Evolutionary conservation across 2,888 invertebrate species (phyloP).

Genomic region (Zygaena filipendulae): DNA sequence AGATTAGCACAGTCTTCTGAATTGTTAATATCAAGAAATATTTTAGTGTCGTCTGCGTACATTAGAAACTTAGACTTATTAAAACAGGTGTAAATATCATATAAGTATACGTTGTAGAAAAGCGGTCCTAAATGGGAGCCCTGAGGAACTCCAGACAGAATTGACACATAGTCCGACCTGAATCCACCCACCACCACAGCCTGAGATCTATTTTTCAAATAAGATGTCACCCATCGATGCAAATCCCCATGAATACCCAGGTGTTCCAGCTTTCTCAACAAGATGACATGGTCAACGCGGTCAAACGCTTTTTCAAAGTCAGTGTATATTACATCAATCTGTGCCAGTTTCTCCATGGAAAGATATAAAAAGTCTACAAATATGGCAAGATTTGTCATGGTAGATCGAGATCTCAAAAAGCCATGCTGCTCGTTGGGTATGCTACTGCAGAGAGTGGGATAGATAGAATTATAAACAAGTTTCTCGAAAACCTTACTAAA

Average conservation of each 20-base stretch:
- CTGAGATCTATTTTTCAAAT: constrained; percentile 10
- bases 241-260: constrained; percentile 13
- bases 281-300: constrained; percentile 12
- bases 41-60: constrained; percentile 13
- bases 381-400: constrained; percentile 12
- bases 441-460: neutral
- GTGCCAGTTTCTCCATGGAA: constrained; percentile 11
- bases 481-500: constrained; percentile 8
- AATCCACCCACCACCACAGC: constrained; percentile 5
- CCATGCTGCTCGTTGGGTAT: constrained; percentile 9
- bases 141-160: constrained; percentile 17
- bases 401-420: constrained; percentile 13
- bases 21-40: constrained; percentile 4
- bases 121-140: constrained; percentile 18
- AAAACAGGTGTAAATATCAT: constrained; percentile 10
- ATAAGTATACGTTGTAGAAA: constrained; percentile 15
- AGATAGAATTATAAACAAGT: constrained; percentile 1
- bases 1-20: constrained; percentile 3
- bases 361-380: constrained; percentile 9
- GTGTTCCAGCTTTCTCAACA: constrained; percentile 8
- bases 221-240: constrained; percentile 11
- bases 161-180: constrained; percentile 7
- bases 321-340: constrained; percentile 18
- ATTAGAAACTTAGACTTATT: constrained; percentile 3
- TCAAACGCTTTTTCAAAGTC: constrained; percentile 20